phyloP scores from a whole-genome alignment of 2,797 vertebrate genomes.

The Tapirus indicus region DNA sequence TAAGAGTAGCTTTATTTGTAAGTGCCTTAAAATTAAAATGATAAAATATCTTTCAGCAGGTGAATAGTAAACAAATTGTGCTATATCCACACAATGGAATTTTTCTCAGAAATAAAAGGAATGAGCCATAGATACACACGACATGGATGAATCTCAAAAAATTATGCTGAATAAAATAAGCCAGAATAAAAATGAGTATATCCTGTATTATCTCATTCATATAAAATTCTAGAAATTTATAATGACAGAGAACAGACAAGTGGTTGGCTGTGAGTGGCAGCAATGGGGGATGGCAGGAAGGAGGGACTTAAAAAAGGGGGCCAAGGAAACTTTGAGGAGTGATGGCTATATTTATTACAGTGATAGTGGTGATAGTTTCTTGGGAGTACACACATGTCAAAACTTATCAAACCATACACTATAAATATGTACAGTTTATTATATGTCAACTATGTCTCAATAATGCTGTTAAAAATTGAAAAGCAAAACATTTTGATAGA shows the following conservation, averaged over 20 bases:
- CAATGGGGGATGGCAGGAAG: not conserved
- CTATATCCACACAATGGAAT: too few relatives aligned
- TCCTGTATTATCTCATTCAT: not conserved
- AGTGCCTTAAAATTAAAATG: too few relatives aligned
- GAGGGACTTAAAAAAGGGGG: not conserved
- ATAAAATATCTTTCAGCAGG: too few relatives aligned
- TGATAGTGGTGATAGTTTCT: too few relatives aligned
- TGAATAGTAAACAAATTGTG: too few relatives aligned
- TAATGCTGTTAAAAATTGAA: not conserved
- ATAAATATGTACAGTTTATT: not conserved
- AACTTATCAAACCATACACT: not conserved
- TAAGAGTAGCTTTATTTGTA: too few relatives aligned
- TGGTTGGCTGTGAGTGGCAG: not conserved
- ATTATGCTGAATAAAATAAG: too few relatives aligned
- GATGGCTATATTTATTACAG: not conserved
- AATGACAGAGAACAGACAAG: not conserved
- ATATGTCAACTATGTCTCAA: not conserved
- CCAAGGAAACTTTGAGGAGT: not conserved
- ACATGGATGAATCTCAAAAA: too few relatives aligned
- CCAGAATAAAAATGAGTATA: not conserved
- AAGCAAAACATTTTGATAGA: not conserved
- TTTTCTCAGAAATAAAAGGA: too few relatives aligned
- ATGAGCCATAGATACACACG: too few relatives aligned
- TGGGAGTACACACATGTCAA: not conserved
- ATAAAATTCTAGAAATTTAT: not conserved